Conservation (phyloP, 1,140 invertebrate genomes). For the Dufourea novaeangliae region DNA sequence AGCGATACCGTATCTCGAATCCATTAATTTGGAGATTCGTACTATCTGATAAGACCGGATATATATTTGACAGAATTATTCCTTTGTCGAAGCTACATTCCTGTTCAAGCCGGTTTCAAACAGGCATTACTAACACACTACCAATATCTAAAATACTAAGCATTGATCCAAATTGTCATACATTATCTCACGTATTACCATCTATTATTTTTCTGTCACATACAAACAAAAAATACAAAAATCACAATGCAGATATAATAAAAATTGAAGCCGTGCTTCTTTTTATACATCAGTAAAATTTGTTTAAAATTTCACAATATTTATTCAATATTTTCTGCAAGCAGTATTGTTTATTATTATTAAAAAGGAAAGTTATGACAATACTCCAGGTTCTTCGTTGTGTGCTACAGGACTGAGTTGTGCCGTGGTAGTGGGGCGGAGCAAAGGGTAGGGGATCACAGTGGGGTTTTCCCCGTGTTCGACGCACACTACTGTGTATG, state of each 20-base stretch:
- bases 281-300: too few species aligned
- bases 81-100: not conserved
- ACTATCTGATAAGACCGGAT: not conserved
- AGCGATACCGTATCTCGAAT: not conserved
- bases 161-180: not conserved
- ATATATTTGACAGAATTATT: not conserved
- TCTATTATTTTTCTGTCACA: too few species aligned
- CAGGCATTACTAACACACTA: not conserved
- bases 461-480: conserved; percentile 42
- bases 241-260: too few species aligned
- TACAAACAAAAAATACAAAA: too few species aligned
- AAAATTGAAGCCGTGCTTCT: too few species aligned
- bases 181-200: not conserved
- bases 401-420: conserved; percentile 6
- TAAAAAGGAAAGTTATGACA: not conserved
- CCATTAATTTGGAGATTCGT: not conserved
- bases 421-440: conserved; percentile 1
- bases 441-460: not conserved
- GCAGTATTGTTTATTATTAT: too few species aligned
- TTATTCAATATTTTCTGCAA: too few species aligned
- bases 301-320: too few species aligned
- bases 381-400: rapidly evolving
- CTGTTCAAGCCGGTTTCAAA: not conserved
- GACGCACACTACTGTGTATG: conserved; percentile 44
- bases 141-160: not conserved